phyloP scores from a whole-genome alignment of 2,888 invertebrate species.

The Neocrepidodera transversa region DNA sequence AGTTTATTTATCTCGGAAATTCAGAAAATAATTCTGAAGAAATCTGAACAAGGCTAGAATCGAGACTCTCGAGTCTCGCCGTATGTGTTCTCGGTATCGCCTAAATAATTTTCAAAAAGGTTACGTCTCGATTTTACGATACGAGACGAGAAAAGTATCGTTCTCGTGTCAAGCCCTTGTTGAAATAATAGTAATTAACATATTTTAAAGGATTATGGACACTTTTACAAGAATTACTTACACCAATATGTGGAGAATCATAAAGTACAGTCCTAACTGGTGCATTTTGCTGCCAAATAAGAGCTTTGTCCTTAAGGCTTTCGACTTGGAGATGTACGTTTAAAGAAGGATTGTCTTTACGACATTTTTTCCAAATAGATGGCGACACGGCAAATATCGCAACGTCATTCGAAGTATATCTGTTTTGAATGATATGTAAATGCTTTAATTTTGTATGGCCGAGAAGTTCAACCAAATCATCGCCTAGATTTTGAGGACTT shows the following conservation, averaged over 20 bases:
- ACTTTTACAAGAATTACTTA: constrained; percentile 47
- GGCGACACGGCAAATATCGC: constrained; percentile 62
- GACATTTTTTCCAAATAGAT: constrained; percentile 61
- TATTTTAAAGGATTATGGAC: too few species aligned
- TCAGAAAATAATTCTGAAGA: too few species aligned
- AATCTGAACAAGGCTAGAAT: too few species aligned
- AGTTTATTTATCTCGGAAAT: too few species aligned
- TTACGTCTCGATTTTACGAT: too few species aligned
- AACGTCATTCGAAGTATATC: constrained; percentile 68
- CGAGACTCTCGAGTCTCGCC: too few species aligned
- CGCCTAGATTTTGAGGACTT: constrained; percentile 78
- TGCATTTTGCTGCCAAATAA: constrained; percentile 74
- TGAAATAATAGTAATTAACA: too few species aligned
- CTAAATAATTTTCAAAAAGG: too few species aligned
- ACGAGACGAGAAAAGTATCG: too few species aligned
- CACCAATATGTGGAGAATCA: constrained; percentile 68
- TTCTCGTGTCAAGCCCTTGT: too few species aligned
- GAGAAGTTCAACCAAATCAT: constrained; percentile 72
- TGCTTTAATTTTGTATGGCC: constrained; percentile 71
- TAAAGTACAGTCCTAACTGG: constrained; percentile 73
- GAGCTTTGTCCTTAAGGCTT: constrained; percentile 65
- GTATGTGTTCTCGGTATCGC: too few species aligned
- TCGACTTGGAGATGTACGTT: constrained; percentile 74
- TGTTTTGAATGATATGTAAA: constrained; percentile 77
- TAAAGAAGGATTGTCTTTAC: constrained; percentile 67